Conservation (phyloP, 2,888 invertebrate genomes). For the Papilio gigon region DNA sequence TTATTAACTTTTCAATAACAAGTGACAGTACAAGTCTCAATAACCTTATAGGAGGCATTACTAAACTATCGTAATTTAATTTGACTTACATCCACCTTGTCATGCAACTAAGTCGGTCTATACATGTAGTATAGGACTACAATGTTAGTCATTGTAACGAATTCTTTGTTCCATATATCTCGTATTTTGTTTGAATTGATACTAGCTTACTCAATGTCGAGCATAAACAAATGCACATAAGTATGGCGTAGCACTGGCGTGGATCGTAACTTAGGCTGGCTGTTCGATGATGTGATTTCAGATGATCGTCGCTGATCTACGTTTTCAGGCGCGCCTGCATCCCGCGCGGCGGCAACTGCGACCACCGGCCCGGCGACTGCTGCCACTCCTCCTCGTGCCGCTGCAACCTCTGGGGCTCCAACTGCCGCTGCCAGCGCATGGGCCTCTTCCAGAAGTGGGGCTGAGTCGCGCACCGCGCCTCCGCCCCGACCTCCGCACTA, state of each 20-base stretch:
- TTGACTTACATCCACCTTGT: no score
- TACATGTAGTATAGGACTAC: no score
- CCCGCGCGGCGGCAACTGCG: conserved; percentile 91
- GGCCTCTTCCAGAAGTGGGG: conserved; percentile 95
- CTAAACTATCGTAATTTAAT: no score
- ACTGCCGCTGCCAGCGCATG: conserved; percentile 93
- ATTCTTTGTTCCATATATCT: no score
- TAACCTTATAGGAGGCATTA: no score
- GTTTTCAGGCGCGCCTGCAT: conserved; percentile 93
- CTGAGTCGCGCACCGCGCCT: conserved; percentile 62
- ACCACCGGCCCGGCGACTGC: conserved; percentile 92
- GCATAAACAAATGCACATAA: neutral
- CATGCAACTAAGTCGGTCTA: no score
- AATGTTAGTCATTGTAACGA: no score
- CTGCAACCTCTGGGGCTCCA: conserved; percentile 94
- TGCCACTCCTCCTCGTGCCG: conserved; percentile 93
- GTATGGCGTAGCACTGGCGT: conserved; percentile 46
- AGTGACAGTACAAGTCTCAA: no score
- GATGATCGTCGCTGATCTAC: conserved; percentile 93
- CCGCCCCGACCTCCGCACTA: conserved; percentile 70
- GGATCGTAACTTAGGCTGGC: conserved; percentile 75
- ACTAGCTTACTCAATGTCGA: no score
- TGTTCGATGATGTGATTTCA: conserved; percentile 84
- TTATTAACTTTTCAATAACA: no score
- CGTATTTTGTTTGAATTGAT: no score